Evolutionary conservation across 2,888 invertebrate genomes (phyloP).

Genomic region (Patella depressa): DNA sequence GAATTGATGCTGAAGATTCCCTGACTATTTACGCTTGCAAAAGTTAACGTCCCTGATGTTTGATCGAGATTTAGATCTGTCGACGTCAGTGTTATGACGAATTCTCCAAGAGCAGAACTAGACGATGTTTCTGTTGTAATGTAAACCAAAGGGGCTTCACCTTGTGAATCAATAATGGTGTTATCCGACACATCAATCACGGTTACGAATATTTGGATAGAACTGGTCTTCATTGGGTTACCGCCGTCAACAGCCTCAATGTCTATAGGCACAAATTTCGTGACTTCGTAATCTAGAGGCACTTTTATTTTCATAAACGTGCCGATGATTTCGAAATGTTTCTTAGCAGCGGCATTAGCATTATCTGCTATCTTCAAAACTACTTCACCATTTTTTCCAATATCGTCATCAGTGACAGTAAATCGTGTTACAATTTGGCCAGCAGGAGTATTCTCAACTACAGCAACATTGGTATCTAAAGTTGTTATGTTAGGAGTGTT

Average conservation of each 20-base stretch:
- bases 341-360: constrained; percentile 32
- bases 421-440: constrained; percentile 88
- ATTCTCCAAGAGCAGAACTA: background rate
- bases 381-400: constrained; percentile 85
- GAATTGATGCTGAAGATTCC: background rate
- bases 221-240: constrained; percentile 31
- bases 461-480: constrained; percentile 76
- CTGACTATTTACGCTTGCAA: background rate
- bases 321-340: constrained; percentile 43
- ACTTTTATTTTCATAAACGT: constrained; percentile 30
- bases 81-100: background rate
- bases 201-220: constrained; percentile 38
- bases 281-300: constrained; percentile 45
- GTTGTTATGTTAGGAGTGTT: constrained; percentile 81
- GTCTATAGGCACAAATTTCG: constrained; percentile 29
- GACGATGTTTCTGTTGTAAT: constrained; percentile 3
- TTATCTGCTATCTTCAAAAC: constrained; percentile 77
- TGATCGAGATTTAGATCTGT: background rate
- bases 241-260: constrained; percentile 43
- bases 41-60: background rate
- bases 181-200: constrained; percentile 55
- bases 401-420: constrained; percentile 86
- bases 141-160: background rate
- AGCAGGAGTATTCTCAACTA: constrained; percentile 89
- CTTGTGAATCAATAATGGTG: constrained; percentile 36